Conservation (phyloP, 2,797 vertebrate genomes). For the Graptemys geographica region DNA sequence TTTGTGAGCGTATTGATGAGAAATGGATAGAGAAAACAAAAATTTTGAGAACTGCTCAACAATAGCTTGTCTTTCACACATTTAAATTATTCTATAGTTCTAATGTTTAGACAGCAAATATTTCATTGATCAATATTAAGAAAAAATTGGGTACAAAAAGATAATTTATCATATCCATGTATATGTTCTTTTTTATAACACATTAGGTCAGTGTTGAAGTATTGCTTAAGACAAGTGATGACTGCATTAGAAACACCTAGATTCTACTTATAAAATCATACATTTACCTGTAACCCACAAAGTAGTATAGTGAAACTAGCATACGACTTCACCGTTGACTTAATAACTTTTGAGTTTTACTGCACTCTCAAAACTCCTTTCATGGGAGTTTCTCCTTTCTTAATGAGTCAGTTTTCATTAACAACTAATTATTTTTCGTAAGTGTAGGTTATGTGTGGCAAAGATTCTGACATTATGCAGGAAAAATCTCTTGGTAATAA, state of each 20-base stretch:
- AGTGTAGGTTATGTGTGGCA: constrained; percentile 54
- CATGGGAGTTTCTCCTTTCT: constrained; percentile 50
- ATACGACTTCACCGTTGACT: constrained; percentile 1
- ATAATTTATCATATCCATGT: constrained; percentile 41
- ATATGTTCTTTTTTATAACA: constrained; percentile 34
- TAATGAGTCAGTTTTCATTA: constrained; percentile 74
- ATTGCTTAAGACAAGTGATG: constrained; percentile 16
- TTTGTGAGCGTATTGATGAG: constrained; percentile 22
- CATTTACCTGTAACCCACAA: constrained; percentile 36
- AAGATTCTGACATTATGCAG: constrained; percentile 64
- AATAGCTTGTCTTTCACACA: constrained; percentile 34
- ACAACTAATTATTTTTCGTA: constrained; percentile 72
- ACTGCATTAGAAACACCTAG: constrained; percentile 27
- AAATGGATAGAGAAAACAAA: constrained; percentile 6
- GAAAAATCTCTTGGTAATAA: constrained; percentile 61
- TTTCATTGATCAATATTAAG: constrained; percentile 16
- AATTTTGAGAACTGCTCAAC: constrained; percentile 44
- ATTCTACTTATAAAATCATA: constrained; percentile 35
- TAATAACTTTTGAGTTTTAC: constrained; percentile 41
- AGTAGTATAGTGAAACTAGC: background rate
- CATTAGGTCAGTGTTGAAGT: constrained; percentile 50
- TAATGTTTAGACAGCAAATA: constrained; percentile 27
- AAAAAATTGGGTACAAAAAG: constrained; percentile 56
- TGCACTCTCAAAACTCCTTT: constrained; percentile 42
- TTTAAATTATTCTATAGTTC: constrained; percentile 33